Evolutionary conservation across 2,797 vertebrate genomes (phyloP).

Genomic region (Pangasius larnaudii): DNA sequence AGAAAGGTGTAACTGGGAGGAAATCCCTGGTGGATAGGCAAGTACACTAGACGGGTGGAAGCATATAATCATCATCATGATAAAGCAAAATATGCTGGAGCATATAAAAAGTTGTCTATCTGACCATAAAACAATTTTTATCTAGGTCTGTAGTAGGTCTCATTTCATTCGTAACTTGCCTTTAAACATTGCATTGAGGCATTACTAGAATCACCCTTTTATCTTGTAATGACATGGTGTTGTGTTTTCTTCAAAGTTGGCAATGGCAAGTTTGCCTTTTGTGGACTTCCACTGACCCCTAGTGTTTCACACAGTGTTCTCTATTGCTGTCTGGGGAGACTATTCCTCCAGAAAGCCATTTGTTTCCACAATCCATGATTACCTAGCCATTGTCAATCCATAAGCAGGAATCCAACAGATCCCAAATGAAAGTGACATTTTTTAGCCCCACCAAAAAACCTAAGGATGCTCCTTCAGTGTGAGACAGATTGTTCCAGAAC

Average conservation of each 20-base stretch:
- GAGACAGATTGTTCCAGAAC: slow-evolving; percentile 78
- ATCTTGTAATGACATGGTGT: neutral
- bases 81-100: neutral
- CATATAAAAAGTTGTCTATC: neutral
- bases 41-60: neutral
- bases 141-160: neutral
- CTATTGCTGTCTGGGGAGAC: slow-evolving; percentile 51
- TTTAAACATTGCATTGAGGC: no score
- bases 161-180: no score
- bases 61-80: no score
- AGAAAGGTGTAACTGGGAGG: slow-evolving; percentile 50
- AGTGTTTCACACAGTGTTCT: slow-evolving; percentile 66
- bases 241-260: neutral
- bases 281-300: slow-evolving; percentile 78
- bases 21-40: slow-evolving; percentile 44
- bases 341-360: slow-evolving; percentile 68
- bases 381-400: slow-evolving; percentile 74
- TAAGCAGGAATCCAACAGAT: slow-evolving; percentile 79
- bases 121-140: neutral
- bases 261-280: slow-evolving; percentile 60
- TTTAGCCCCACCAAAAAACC: slow-evolving; percentile 67
- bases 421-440: slow-evolving; percentile 82
- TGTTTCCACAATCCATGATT: slow-evolving; percentile 71
- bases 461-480: slow-evolving; percentile 64
- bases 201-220: neutral